Conservation (phyloP, 2,888 invertebrate species). For the Cheilosia vernalis region DNA sequence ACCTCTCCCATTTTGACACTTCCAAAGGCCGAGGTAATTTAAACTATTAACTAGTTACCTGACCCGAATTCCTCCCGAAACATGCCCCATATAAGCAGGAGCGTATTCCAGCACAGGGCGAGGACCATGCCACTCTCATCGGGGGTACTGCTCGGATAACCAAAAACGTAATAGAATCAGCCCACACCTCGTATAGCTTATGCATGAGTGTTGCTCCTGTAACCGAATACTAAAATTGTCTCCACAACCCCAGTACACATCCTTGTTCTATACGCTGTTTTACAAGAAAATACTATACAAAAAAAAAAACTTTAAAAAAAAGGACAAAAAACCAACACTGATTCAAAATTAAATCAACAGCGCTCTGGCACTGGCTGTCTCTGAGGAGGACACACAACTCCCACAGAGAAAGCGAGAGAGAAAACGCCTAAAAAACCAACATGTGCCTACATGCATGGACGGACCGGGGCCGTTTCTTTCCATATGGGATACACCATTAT, state of each 20-base stretch:
- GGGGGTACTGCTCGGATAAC: slow-evolving; percentile 22
- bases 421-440: slow-evolving; percentile 17
- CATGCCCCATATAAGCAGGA: background rate
- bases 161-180: slow-evolving; percentile 14
- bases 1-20: slow-evolving; percentile 4
- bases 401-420: background rate
- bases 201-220: slow-evolving; percentile 64
- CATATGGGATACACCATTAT: background rate
- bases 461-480: slow-evolving; percentile 66
- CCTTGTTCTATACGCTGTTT: slow-evolving; percentile 24
- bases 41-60: slow-evolving; percentile 72
- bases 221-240: slow-evolving; percentile 73
- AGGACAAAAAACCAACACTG: slow-evolving; percentile 53
- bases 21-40: slow-evolving; percentile 60
- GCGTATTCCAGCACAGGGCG: background rate
- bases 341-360: slow-evolving; percentile 67
- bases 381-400: slow-evolving; percentile 40
- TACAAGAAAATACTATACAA: background rate
- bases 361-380: slow-evolving; percentile 33
- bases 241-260: slow-evolving; percentile 31
- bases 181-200: slow-evolving; percentile 22
- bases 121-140: background rate
- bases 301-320: background rate
- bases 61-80: slow-evolving; percentile 57
- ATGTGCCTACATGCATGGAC: slow-evolving; percentile 64